Evolutionary conservation across 1,140 invertebrate genomes (phyloP).

Genomic region (Drosophila murphyi): DNA sequence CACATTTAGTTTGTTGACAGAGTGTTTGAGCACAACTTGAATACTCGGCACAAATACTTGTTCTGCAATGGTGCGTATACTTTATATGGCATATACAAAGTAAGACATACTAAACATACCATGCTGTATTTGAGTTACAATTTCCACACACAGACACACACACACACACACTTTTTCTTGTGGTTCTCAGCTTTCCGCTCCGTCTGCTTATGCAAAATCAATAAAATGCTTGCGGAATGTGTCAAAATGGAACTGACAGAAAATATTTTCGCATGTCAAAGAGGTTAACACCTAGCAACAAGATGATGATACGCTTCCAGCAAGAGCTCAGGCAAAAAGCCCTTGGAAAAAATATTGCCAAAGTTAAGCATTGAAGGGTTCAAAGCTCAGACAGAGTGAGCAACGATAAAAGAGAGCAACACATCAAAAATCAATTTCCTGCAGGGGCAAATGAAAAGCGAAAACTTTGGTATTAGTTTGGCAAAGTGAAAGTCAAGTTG

Average conservation of each 20-base stretch:
- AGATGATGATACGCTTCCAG: conserved; percentile 10
- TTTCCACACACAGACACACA: conserved; percentile 22
- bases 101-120: conserved; percentile 26
- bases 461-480: conserved; percentile 69
- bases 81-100: conserved; percentile 58
- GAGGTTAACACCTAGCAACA: conserved; percentile 65
- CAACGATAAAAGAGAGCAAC: conserved; percentile 12
- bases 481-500: conserved; percentile 68
- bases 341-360: conserved; percentile 4
- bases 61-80: conserved; percentile 11
- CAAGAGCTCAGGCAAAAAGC: not conserved
- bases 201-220: conserved; percentile 68
- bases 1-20: conserved; percentile 70
- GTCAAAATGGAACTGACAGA: conserved; percentile 38
- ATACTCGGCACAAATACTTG: not conserved
- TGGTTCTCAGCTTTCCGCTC: not conserved
- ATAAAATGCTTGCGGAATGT: conserved; percentile 52
- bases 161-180: not conserved
- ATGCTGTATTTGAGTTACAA: conserved; percentile 56
- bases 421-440: conserved; percentile 79
- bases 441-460: conserved; percentile 64
- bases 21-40: conserved; percentile 48
- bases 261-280: conserved; percentile 63
- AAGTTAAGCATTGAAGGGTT: conserved; percentile 23
- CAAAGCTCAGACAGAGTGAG: conserved; percentile 3